These are phyloP conservation scores for Phrynosoma blainvillii DNA, from an alignment of 2,113 vertebrate species.

Conservation along the genomic window DNA sequence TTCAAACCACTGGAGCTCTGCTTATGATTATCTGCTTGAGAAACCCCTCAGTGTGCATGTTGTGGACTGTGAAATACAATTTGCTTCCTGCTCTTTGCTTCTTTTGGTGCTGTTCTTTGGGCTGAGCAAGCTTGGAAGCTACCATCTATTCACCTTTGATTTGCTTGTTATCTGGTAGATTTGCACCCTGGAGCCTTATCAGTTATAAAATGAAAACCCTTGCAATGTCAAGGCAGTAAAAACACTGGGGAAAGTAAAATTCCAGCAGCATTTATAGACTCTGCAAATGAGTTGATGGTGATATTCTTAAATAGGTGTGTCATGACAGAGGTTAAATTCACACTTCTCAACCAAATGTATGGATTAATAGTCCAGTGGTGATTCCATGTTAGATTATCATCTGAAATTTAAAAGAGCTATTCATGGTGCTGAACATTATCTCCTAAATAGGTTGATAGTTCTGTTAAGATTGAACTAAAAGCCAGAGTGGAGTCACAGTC, in stretches of 20 bases:
- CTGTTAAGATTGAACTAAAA: too few species aligned
- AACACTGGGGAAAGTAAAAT: not conserved
- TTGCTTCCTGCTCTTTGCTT: not conserved
- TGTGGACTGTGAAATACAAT: constrained; percentile 3
- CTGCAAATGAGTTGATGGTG: not conserved
- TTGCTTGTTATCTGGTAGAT: not conserved
- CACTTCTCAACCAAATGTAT: not conserved
- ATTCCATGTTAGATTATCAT: too few species aligned
- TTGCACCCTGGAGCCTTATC: constrained; percentile 7
- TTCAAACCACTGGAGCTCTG: constrained; percentile 3
- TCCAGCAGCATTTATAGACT: not conserved
- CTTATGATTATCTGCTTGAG: constrained; percentile 8
- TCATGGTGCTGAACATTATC: too few species aligned
- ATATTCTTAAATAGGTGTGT: not conserved
- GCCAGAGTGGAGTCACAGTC: not conserved
- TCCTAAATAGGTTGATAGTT: too few species aligned
- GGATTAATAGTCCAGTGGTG: not conserved
- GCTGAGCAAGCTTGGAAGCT: not conserved
- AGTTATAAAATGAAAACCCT: not conserved
- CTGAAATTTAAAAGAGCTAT: too few species aligned
- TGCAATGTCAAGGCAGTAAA: not conserved
- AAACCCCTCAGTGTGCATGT: not conserved
- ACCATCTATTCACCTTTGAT: not conserved
- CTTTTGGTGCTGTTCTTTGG: not conserved
- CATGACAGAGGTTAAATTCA: not conserved